A percentile compares a stretch with the other conserved stretches of the same genome.
phyloP scores from a whole-genome alignment of 2,113 vertebrate genomes.

The Ctenomys sociabilis region DNA sequence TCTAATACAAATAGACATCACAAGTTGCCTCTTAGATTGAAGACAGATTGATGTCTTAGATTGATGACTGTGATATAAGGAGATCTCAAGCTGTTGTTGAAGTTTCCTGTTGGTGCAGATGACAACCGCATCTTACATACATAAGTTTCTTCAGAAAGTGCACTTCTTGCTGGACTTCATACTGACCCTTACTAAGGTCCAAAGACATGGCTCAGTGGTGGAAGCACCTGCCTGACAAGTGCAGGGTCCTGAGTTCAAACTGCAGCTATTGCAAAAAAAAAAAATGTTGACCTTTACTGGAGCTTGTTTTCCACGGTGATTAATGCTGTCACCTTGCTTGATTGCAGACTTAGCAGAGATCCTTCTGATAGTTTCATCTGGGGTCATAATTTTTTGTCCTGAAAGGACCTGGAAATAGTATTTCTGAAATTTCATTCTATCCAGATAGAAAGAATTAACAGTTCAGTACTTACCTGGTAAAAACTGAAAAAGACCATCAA shows the following conservation, averaged over 20 bases:
- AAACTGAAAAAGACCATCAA: constrained; percentile 1
- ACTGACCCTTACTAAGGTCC: neutral
- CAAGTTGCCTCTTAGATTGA: neutral
- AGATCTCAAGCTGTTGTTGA: neutral
- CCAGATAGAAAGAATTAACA: neutral
- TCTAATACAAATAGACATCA: neutral
- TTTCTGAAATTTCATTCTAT: neutral
- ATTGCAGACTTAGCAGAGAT: neutral
- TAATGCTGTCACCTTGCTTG: neutral
- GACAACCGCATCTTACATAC: neutral
- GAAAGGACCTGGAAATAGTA: neutral
- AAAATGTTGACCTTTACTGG: neutral
- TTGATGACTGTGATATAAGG: neutral
- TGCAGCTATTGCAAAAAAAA: too few species aligned
- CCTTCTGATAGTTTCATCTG: neutral
- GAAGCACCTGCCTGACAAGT: too few species aligned
- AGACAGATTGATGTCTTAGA: neutral
- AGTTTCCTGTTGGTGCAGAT: neutral
- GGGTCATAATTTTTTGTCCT: neutral
- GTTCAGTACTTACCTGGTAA: neutral
- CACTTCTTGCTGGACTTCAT: neutral
- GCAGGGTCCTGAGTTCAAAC: too few species aligned
- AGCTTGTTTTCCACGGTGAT: neutral
- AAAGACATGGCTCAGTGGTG: too few species aligned
- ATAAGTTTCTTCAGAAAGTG: neutral